A percentile compares a stretch with the other conserved stretches of the same genome.
Evolutionary conservation across 2,797 vertebrate species (phyloP).

Genomic region (Rousettus madagascariensis): DNA sequence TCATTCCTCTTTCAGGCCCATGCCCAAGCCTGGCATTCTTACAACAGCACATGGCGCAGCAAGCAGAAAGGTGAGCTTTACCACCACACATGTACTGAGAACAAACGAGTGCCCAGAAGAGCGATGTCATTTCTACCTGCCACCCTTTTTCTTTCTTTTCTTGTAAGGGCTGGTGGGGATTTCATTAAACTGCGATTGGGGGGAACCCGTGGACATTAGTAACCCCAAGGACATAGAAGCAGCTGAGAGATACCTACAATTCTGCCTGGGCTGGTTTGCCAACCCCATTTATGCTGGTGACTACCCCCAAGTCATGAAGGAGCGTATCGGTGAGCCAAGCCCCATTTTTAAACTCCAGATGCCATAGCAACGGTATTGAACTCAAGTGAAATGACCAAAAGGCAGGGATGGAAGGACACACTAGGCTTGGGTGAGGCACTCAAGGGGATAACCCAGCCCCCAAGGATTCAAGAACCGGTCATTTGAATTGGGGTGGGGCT

Average conservation of each 20-base stretch:
- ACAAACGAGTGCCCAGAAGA: accelerated
- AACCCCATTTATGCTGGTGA: constrained; percentile 96
- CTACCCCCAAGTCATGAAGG: constrained; percentile 97
- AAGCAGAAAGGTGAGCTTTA: constrained; percentile 90
- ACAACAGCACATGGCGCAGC: constrained; percentile 89
- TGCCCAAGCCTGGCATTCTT: constrained; percentile 93
- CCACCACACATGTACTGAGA: not conserved
- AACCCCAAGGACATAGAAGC: constrained; percentile 92
- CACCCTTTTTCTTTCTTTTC: constrained; percentile 34
- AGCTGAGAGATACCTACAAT: constrained; percentile 95
- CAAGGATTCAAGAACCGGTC: not conserved
- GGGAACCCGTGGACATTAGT: constrained; percentile 92
- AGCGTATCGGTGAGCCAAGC: constrained; percentile 88
- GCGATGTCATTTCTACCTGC: not conserved
- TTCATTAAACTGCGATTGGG: constrained; percentile 93
- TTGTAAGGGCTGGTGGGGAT: constrained; percentile 92
- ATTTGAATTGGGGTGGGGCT: not conserved
- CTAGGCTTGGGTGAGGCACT: not conserved
- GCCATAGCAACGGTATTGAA: not conserved
- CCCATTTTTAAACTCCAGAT: not conserved
- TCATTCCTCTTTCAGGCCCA: constrained; percentile 87
- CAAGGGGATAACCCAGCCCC: not conserved
- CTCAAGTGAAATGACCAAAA: not conserved
- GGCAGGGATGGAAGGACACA: not conserved
- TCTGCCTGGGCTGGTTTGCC: constrained; percentile 96